Evolutionary conservation across 35 echinoderm and acorn worm species (phyloP), one percentile per base, ranked within the genome.

Genomic region (Patiria miniata): DNA sequence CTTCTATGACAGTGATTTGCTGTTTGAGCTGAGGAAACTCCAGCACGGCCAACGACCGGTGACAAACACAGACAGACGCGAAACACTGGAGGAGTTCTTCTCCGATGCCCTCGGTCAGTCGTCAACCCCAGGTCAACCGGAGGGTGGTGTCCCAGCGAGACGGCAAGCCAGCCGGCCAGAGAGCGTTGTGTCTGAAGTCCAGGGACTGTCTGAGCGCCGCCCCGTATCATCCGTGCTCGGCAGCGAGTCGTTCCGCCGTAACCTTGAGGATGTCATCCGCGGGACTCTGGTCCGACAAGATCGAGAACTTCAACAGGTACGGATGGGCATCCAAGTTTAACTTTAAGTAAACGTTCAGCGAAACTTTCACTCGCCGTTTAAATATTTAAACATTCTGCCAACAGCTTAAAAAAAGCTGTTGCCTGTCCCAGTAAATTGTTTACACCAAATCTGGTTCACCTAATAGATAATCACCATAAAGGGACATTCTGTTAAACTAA

Each of bases 211-310:
- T 3, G 51, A 87, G 65, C 73, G 82, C 15, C 85, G 61, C 26
- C 88, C 93, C 0, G 93, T 95, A 17, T 83, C 93, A 0, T 83
- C 81, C 2, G 80, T 87, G 8, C 86, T 95, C n/a, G 73, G 68
- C 23, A 88, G 90, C 52, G 51, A 83, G 4, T 55, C 39, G 0
- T 95, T 95, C 77, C 76, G 93, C 15, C 77, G 76, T 14, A 68
- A 92, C 33, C 81, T 95, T 30, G 93, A 95, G 57, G 80, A 86
- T 65, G 89, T 92, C 28, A 91, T 95, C 40, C 53, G 93, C 8
- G 85, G 89, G n/a, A 88, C 78, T 8, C 17, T 95, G 30, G 65
- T 91, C 0, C 83, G 93, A 2, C 93, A 95, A 44, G 93, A 95
- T 37, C 90, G 86, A 1, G 93, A 95, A 44, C 40, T 95, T 10